Percentiles rank a stretch among this genome's conserved stretches.
phyloP scores from a whole-genome alignment of 2,797 vertebrate genomes.

The Manis pentadactyla region DNA sequence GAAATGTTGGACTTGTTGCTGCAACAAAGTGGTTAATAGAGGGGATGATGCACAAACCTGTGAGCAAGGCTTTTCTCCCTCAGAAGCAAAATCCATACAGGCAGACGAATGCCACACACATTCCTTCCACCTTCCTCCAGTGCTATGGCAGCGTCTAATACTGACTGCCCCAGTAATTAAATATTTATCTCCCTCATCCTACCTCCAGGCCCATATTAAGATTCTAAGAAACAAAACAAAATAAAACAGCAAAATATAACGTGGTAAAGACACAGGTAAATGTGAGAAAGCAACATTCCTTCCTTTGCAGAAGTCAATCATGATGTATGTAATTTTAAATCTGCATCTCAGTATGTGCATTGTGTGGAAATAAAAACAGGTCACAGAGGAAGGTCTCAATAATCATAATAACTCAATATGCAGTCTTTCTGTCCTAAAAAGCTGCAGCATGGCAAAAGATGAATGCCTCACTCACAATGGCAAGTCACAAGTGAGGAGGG shows the following conservation, averaged over 20 bases:
- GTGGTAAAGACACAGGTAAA: neutral
- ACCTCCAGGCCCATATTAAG: neutral
- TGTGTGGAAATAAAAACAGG: slow-evolving; percentile 46
- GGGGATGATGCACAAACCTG: neutral
- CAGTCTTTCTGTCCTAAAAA: slow-evolving; percentile 55
- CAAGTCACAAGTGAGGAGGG: slow-evolving; percentile 63
- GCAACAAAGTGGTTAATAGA: neutral
- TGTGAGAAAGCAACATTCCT: neutral
- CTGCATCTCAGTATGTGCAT: neutral
- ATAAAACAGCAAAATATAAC: neutral
- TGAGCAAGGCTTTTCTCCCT: neutral
- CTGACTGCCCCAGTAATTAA: neutral
- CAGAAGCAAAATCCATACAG: neutral
- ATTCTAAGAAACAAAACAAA: neutral
- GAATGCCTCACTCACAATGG: slow-evolving; percentile 68
- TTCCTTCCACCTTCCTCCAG: neutral
- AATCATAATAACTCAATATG: slow-evolving; percentile 54
- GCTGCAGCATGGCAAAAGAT: slow-evolving; percentile 65
- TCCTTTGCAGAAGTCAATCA: neutral
- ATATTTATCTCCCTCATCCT: neutral
- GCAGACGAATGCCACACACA: rapidly evolving
- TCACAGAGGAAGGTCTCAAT: slow-evolving; percentile 9
- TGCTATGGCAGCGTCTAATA: neutral
- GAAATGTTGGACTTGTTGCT: neutral
- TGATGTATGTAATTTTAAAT: neutral